A percentile compares a stretch with the other conserved stretches of the same genome.
Conservation (phyloP, 2,113 vertebrate genomes). For the Apaloderma vittatum region DNA sequence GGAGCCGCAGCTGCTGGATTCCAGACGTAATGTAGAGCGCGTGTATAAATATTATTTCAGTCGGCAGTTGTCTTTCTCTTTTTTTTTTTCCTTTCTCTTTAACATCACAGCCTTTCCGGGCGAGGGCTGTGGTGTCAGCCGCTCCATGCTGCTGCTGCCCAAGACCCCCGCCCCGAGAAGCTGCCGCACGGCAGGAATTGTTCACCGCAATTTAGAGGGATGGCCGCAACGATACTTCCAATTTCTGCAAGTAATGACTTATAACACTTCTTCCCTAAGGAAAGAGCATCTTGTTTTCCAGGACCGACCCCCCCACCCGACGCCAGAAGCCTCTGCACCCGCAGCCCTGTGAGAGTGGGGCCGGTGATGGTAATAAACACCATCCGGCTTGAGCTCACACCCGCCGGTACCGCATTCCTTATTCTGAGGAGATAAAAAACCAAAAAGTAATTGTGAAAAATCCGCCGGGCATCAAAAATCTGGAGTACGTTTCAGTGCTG, state of each 20-base stretch:
- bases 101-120: not conserved
- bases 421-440: not conserved
- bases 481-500: not conserved
- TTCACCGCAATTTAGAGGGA: not conserved
- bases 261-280: not conserved
- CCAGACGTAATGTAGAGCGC: not conserved
- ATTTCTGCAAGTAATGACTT: not conserved
- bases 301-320: not conserved
- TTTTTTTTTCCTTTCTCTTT: not conserved
- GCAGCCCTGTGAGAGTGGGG: not conserved
- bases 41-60: not conserved
- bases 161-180: not conserved
- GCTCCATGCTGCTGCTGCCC: rapidly evolving
- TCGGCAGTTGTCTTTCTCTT: not conserved
- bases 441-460: not conserved
- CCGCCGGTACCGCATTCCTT: not conserved
- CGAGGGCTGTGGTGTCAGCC: not conserved
- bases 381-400: not conserved
- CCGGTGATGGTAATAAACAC: not conserved
- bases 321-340: not conserved
- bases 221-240: not conserved
- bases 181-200: not conserved
- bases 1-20: not conserved
- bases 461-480: not conserved
- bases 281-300: not conserved